Evolutionary conservation across 2,113 vertebrate species (phyloP).

Genomic region (Progne subis): DNA sequence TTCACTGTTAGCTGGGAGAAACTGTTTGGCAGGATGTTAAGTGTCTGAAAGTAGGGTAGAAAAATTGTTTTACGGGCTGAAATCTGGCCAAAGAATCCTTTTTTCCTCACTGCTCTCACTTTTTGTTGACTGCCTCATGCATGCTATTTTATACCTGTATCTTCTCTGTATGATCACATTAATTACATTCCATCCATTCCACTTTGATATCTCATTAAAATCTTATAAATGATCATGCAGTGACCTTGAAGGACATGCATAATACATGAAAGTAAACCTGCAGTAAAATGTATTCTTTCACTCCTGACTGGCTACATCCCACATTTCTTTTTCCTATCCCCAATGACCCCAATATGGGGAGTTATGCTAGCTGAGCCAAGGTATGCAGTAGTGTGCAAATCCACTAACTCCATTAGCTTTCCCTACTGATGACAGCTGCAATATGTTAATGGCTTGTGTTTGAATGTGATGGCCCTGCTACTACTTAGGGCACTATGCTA

Average conservation of each 20-base stretch:
- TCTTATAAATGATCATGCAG: conserved; percentile 86
- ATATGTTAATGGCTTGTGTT: conserved; percentile 85
- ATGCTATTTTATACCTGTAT: conserved; percentile 71
- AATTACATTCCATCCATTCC: conserved; percentile 82
- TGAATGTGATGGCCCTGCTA: conserved; percentile 77
- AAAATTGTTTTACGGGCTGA: conserved; percentile 2
- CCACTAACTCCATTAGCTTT: conserved; percentile 76
- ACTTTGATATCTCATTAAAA: conserved; percentile 89
- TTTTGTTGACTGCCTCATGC: conserved; percentile 59
- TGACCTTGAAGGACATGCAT: conserved; percentile 87
- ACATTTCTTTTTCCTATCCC: conserved; percentile 78
- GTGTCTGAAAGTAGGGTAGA: background rate
- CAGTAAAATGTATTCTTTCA: conserved; percentile 87
- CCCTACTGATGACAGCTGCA: conserved; percentile 83
- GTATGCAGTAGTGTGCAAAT: conserved; percentile 74
- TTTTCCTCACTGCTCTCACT: background rate
- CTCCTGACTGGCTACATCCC: conserved; percentile 83
- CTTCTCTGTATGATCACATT: conserved; percentile 76
- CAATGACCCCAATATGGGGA: conserved; percentile 78
- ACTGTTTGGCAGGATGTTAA: background rate
- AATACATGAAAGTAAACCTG: conserved; percentile 88
- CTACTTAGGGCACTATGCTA: conserved; percentile 83
- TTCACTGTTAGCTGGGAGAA: background rate
- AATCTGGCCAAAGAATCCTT: conserved; percentile 3
- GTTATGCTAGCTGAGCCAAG: conserved; percentile 75